Conservation (phyloP, 1,140 invertebrate genomes). For the Orchestia grillus region DNA sequence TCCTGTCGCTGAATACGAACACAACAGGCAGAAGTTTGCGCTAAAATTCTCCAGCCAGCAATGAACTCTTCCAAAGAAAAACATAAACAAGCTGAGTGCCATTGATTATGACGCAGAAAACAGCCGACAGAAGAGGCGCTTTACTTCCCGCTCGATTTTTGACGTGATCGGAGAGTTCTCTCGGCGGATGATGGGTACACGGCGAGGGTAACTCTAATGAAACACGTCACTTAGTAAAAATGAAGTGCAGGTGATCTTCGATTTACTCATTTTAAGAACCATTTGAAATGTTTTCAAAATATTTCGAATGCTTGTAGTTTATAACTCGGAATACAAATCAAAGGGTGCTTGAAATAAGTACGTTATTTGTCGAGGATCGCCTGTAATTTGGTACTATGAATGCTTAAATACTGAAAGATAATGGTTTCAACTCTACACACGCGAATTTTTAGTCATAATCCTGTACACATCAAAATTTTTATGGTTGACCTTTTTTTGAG, state of each 20-base stretch:
- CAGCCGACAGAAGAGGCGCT: neutral
- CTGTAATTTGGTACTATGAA: neutral
- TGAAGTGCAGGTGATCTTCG: too few relatives aligned
- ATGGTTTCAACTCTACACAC: neutral
- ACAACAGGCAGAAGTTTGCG: conserved; percentile 29
- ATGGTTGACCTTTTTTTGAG: neutral
- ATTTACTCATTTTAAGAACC: too few relatives aligned
- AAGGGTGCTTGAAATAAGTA: too few relatives aligned
- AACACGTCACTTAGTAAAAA: neutral
- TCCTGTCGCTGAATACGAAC: conserved; percentile 19
- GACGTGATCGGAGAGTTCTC: neutral
- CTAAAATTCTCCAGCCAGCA: conserved; percentile 15
- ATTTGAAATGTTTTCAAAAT: too few relatives aligned
- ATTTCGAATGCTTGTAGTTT: too few relatives aligned
- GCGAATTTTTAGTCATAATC: neutral
- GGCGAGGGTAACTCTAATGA: neutral
- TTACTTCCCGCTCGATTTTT: neutral
- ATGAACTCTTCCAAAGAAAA: conserved; percentile 41
- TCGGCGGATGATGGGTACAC: neutral
- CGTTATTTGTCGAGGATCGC: too few relatives aligned
- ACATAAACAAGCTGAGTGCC: conserved; percentile 43
- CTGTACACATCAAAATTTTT: too few relatives aligned
- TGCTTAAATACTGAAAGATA: neutral
- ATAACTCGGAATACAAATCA: too few relatives aligned
- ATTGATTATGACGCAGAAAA: conserved; percentile 26